phyloP scores from a whole-genome alignment of 1,140 invertebrate species.

The Orchesella cincta region DNA sequence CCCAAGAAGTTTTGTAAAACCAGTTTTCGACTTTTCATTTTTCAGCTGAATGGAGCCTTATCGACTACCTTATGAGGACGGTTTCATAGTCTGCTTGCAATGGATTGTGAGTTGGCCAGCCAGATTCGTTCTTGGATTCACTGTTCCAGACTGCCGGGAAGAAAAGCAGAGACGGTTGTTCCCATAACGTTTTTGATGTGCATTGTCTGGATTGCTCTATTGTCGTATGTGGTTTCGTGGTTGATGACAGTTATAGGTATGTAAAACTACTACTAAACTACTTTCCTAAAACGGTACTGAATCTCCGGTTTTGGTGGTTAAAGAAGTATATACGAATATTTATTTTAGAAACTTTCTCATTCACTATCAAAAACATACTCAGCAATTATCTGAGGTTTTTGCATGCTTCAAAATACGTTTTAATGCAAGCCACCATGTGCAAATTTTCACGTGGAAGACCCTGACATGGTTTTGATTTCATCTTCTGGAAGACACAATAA shows the following conservation, averaged over 20 bases:
- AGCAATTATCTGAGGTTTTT: background rate
- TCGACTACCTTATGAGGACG: slow-evolving; percentile 35
- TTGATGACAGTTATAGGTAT: slow-evolving; percentile 84
- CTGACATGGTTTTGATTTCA: no score
- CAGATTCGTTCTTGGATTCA: slow-evolving; percentile 66
- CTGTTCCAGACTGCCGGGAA: slow-evolving; percentile 73
- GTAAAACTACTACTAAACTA: slow-evolving; percentile 47
- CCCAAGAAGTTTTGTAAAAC: no score
- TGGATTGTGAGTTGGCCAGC: slow-evolving; percentile 64
- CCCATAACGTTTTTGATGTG: slow-evolving; percentile 80
- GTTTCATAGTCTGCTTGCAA: slow-evolving; percentile 57
- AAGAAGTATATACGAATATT: background rate
- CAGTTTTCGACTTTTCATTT: no score
- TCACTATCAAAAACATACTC: no score
- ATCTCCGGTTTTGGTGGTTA: no score
- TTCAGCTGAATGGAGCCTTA: slow-evolving; percentile 42
- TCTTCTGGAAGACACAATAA: no score
- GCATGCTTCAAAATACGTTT: background rate
- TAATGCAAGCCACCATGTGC: background rate
- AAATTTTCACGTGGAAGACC: no score
- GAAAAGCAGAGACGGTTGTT: slow-evolving; percentile 76
- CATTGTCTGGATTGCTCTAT: slow-evolving; percentile 78
- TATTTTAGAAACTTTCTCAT: background rate
- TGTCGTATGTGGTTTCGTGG: slow-evolving; percentile 87
- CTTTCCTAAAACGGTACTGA: background rate